Evolutionary conservation across 2,888 invertebrate species (phyloP).

Genomic region (Julus scanicus): DNA sequence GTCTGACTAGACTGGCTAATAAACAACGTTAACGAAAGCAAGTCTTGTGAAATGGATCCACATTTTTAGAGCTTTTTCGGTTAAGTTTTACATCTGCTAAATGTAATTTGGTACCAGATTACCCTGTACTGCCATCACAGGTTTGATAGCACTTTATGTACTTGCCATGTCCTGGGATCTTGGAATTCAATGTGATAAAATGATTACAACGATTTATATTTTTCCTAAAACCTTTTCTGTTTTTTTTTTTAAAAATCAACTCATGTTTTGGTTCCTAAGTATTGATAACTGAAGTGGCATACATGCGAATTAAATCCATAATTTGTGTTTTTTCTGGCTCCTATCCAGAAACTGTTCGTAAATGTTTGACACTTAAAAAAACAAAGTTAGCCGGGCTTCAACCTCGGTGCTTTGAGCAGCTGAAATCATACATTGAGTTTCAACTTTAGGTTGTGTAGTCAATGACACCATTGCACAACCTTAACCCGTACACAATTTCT

Average conservation of each 20-base stretch:
- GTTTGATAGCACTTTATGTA: too few relatives aligned
- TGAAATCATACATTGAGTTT: background rate
- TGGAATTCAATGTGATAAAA: too few relatives aligned
- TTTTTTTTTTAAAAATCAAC: background rate
- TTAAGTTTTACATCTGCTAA: too few relatives aligned
- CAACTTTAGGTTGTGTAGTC: background rate
- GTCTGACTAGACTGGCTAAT: background rate
- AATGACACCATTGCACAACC: background rate
- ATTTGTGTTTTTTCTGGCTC: background rate
- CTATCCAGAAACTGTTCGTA: background rate
- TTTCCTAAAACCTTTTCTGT: too few relatives aligned
- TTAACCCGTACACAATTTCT: background rate
- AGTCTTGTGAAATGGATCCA: too few relatives aligned
- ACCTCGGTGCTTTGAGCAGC: background rate
- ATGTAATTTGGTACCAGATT: too few relatives aligned
- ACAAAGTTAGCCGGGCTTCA: background rate
- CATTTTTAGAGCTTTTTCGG: background rate
- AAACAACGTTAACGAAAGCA: background rate
- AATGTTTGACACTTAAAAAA: background rate
- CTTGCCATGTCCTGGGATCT: too few relatives aligned
- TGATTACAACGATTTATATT: too few relatives aligned
- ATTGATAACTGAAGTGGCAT: background rate
- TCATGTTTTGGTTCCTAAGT: background rate
- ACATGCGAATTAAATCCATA: background rate
- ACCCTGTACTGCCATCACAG: too few relatives aligned